These are phyloP conservation scores for Morinoia aosen DNA, from an alignment of 2,888 invertebrate species.

Conservation along the genomic window DNA sequence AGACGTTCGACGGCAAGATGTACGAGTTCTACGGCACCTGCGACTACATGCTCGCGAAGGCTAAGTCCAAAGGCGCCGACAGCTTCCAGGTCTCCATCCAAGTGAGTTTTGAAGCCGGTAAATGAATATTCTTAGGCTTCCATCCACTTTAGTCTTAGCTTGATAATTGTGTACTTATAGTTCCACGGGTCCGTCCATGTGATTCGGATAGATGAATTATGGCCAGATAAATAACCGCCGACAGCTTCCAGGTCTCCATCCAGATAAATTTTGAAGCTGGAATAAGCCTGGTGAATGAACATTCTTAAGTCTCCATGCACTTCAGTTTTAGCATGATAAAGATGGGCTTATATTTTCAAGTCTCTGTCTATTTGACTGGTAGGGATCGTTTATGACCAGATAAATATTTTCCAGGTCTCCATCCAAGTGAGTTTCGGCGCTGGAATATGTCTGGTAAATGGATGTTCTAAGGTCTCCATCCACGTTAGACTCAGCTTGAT, in stretches of 20 bases:
- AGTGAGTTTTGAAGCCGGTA: conserved; percentile 70
- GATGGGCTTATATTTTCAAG: too few species aligned
- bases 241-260: conserved; percentile 83
- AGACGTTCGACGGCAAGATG: conserved; percentile 84
- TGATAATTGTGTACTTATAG: conserved; percentile 69
- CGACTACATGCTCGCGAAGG: conserved; percentile 87
- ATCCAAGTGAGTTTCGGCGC: conserved; percentile 76
- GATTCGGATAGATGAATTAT: conserved; percentile 74
- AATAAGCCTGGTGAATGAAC: conserved; percentile 73
- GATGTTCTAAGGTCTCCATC: too few species aligned
- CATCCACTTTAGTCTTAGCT: not conserved
- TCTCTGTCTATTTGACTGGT: too few species aligned
- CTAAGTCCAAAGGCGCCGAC: conserved; percentile 75
- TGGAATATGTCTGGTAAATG: too few species aligned
- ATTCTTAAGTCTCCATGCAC: too few species aligned
- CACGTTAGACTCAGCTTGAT: too few species aligned
- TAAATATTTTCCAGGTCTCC: conserved; percentile 80
- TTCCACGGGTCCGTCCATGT: conserved; percentile 84
- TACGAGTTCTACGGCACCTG: conserved; percentile 93
- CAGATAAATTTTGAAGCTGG: conserved; percentile 78
- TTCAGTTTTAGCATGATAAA: too few species aligned
- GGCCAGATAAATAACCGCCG: conserved; percentile 72
- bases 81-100: conserved; percentile 84
- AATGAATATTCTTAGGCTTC: not conserved
- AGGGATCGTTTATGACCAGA: too few species aligned